Conservation (phyloP, 2,113 vertebrate species). For the Hydrolagus affinis region DNA sequence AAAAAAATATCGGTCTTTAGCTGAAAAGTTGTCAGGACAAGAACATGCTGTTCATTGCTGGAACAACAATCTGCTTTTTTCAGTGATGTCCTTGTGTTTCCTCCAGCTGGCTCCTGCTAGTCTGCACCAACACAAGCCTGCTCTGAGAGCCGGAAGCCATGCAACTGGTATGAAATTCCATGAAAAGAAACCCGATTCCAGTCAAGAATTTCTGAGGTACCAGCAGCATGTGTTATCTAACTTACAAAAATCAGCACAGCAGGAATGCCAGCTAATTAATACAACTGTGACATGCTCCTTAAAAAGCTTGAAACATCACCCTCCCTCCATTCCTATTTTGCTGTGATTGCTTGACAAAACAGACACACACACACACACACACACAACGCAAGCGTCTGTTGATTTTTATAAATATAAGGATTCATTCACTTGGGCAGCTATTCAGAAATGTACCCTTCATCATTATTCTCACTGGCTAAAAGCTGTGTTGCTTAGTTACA, state of each 20-base stretch:
- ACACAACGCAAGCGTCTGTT: neutral
- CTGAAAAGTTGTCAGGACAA: conserved; percentile 27
- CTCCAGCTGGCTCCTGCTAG: conserved; percentile 32
- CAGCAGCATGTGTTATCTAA: conserved; percentile 38
- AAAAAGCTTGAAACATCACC: conserved; percentile 40
- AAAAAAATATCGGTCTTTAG: conserved; percentile 14
- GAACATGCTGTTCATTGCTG: conserved; percentile 31
- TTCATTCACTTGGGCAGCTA: conserved; percentile 56
- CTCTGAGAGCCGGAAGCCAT: conserved; percentile 6
- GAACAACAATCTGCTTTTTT: conserved; percentile 25
- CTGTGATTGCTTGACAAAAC: conserved; percentile 36
- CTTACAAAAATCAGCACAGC: conserved; percentile 46
- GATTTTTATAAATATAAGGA: conserved; percentile 26
- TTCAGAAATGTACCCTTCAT: conserved; percentile 56
- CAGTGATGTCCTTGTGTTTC: conserved; percentile 14
- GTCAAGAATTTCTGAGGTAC: conserved; percentile 43
- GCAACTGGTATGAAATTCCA: conserved; percentile 24
- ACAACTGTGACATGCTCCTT: conserved; percentile 45
- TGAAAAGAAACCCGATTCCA: conserved; percentile 28
- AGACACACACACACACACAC: neutral
- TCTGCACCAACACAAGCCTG: conserved; percentile 5
- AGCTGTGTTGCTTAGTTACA: conserved; percentile 67
- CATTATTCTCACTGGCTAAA: conserved; percentile 57
- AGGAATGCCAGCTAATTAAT: conserved; percentile 48
- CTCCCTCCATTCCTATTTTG: conserved; percentile 36